A percentile compares a stretch with the other conserved stretches of the same genome.
phyloP scores from a whole-genome alignment of 2,888 invertebrate species.

The Chalcis sispes region DNA sequence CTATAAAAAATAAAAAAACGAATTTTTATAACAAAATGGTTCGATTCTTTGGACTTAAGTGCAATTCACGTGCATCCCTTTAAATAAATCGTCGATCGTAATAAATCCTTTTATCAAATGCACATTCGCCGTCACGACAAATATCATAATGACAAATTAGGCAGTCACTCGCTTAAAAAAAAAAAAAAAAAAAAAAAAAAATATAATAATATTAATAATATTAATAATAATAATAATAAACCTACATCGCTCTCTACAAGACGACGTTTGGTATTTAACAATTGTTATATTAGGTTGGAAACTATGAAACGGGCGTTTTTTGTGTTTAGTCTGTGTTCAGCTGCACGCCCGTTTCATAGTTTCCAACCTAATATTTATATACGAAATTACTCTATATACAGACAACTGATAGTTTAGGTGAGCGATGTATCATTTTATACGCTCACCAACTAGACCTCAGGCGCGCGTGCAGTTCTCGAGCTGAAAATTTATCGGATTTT shows the following conservation, averaged over 20 bases:
- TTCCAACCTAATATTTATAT: too few relatives aligned
- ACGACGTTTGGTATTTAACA: conserved; percentile 53
- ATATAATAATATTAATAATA: conserved; percentile 51
- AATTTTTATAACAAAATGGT: conserved; percentile 29
- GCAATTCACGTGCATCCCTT: conserved; percentile 34
- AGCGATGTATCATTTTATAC: conserved; percentile 11
- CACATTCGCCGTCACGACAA: conserved; percentile 22
- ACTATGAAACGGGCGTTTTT: too few relatives aligned
- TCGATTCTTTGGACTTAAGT: conserved; percentile 45
- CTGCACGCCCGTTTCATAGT: too few relatives aligned
- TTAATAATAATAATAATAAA: conserved; percentile 56
- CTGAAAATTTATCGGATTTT: conserved; percentile 23
- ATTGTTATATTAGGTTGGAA: too few relatives aligned
- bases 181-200: conserved; percentile 48
- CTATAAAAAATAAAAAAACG: conserved; percentile 35
- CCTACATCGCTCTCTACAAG: conserved; percentile 53
- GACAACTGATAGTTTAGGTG: conserved; percentile 29
- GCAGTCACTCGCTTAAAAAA: conserved; percentile 61
- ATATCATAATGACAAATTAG: conserved; percentile 51
- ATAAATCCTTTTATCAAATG: conserved; percentile 40
- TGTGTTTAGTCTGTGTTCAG: too few relatives aligned
- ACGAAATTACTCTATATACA: conserved; percentile 50
- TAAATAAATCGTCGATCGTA: conserved; percentile 29
- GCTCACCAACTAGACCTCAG: conserved; percentile 11
- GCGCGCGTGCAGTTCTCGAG: conserved; percentile 16